phyloP scores from a whole-genome alignment of 2,113 vertebrate genomes.

The Benitochromis conjunctus region DNA sequence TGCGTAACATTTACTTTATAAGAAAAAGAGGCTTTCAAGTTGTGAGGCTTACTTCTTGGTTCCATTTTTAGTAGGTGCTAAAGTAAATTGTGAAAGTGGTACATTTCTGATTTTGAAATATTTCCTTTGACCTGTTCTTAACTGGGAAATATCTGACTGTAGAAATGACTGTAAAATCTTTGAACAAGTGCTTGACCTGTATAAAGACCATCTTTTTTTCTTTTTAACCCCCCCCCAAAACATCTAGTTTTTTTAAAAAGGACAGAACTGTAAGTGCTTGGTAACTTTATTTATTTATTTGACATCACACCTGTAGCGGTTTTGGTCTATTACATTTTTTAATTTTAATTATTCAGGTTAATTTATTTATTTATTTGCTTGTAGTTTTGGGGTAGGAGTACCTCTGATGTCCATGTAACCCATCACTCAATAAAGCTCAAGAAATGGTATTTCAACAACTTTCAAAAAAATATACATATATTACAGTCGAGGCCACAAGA shows the following conservation, averaged over 20 bases:
- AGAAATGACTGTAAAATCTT: neutral
- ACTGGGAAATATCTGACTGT: neutral
- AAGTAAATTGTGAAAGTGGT: neutral
- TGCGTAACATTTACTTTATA: neutral
- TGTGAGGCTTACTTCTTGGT: no score
- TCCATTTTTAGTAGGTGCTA: neutral
- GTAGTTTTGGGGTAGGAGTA: neutral
- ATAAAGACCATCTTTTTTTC: neutral
- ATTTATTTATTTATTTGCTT: neutral
- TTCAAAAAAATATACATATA: neutral
- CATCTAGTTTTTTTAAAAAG: neutral
- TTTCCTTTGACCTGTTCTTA: neutral
- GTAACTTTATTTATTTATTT: neutral
- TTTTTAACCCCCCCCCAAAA: no score
- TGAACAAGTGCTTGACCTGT: neutral
- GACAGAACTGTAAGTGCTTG: neutral
- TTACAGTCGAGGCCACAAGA: neutral
- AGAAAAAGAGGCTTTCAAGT: neutral
- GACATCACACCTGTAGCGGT: fast-evolving
- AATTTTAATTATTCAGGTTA: neutral
- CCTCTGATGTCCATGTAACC: neutral
- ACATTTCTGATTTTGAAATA: neutral
- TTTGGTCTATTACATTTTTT: neutral
- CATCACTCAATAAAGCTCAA: neutral
- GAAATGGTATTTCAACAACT: neutral